Evolutionary conservation across 2,888 invertebrate genomes (phyloP).

Genomic region (Synanthedon tipuliformis): DNA sequence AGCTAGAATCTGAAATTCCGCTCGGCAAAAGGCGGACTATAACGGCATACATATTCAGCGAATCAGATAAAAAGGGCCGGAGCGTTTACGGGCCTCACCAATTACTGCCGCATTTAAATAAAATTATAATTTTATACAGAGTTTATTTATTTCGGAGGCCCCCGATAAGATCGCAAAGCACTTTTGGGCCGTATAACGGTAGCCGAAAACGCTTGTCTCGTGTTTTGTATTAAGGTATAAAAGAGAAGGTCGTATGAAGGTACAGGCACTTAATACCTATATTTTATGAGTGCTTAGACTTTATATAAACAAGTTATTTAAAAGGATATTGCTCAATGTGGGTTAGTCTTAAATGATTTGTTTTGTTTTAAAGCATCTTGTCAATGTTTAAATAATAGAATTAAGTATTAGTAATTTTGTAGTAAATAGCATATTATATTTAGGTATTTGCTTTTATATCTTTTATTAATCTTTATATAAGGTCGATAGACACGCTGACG

Average conservation of each 20-base stretch:
- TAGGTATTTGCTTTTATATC: no score
- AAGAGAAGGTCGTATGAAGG: not conserved
- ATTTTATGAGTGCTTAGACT: no score
- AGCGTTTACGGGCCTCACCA: conserved; percentile 18
- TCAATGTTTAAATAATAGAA: no score
- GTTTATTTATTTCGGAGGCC: conserved; percentile 22
- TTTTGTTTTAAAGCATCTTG: no score
- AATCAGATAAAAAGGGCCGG: conserved; percentile 21
- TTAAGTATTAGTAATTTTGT: no score
- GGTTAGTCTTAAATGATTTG: no score
- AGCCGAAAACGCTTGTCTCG: conserved; percentile 5
- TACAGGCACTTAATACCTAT: not conserved
- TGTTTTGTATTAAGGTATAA: conserved; percentile 2
- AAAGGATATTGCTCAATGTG: no score
- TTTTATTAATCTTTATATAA: no score
- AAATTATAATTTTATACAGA: conserved; percentile 36
- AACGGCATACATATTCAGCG: not conserved
- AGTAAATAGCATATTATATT: no score
- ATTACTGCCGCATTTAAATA: conserved; percentile 28
- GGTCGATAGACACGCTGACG: no score
- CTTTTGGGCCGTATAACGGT: not conserved
- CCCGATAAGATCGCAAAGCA: conserved; percentile 19
- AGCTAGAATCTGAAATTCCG: not conserved
- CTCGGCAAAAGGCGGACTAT: not conserved
- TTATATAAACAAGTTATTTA: no score